Conservation (phyloP, 2,113 vertebrate species). For the Tupaia chinensis region DNA sequence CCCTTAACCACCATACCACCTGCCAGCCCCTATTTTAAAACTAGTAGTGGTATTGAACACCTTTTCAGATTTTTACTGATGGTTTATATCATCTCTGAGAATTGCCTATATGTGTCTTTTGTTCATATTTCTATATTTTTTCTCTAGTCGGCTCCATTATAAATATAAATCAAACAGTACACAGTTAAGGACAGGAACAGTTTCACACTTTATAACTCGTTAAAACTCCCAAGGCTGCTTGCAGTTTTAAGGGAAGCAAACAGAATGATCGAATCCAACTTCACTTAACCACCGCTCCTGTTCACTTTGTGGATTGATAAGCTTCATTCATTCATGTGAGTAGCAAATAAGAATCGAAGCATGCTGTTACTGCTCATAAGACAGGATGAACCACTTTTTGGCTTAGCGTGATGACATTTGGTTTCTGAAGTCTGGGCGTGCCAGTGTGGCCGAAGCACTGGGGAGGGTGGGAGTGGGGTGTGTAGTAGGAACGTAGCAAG, state of each 20-base stretch:
- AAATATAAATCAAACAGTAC: not conserved
- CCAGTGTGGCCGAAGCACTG: not conserved
- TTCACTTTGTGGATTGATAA: not conserved
- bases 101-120: not conserved
- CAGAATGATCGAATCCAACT: not conserved
- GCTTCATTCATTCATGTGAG: slow-evolving; percentile 29
- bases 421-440: not conserved
- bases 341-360: slow-evolving; percentile 23
- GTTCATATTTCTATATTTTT: not conserved
- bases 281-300: not conserved
- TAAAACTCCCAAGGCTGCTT: not conserved
- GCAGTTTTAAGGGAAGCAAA: not conserved
- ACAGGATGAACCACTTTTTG: not conserved
- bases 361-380: slow-evolving; percentile 16
- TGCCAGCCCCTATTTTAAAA: not conserved
- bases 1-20: too few relatives aligned
- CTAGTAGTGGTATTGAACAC: slow-evolving; percentile 6
- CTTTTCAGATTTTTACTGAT: slow-evolving; percentile 49
- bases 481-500: not conserved
- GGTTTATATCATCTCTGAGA: slow-evolving; percentile 49
- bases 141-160: not conserved
- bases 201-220: slow-evolving; percentile 3
- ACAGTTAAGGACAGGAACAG: slow-evolving; percentile 29
- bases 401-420: slow-evolving; percentile 26
- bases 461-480: not conserved